Evolutionary conservation across 2,888 invertebrate genomes (phyloP).

Genomic region (Amaurobius ferox): DNA sequence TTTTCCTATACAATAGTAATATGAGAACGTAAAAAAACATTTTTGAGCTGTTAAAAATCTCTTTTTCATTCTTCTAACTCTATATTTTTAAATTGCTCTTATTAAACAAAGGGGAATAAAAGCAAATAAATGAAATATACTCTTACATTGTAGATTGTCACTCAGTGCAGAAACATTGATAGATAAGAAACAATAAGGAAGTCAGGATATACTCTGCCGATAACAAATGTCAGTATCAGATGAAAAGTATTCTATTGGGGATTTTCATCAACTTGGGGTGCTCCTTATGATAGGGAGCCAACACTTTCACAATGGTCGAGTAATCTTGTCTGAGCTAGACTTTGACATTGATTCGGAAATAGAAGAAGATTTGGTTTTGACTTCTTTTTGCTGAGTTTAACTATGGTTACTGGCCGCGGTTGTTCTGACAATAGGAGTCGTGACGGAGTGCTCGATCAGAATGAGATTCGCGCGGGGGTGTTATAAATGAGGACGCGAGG

Average conservation of each 20-base stretch:
- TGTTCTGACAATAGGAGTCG: neutral
- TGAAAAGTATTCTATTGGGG: conserved; percentile 20
- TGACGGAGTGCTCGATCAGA: neutral
- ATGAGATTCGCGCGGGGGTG: conserved; percentile 8
- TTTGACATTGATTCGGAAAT: conserved; percentile 16
- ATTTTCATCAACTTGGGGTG: conserved; percentile 5
- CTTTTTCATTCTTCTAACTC: too few species aligned
- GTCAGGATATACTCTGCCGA: neutral
- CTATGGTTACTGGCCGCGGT: neutral
- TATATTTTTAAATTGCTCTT: neutral
- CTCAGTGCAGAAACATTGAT: neutral
- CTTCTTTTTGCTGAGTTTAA: neutral
- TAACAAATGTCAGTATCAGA: conserved; percentile 22
- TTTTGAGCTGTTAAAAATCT: too few species aligned
- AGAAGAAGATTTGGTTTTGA: conserved; percentile 2
- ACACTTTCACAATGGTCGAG: conserved; percentile 16
- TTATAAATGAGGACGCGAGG: conserved; percentile 15
- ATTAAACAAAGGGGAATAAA: neutral
- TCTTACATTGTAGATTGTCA: neutral
- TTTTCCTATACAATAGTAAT: too few species aligned
- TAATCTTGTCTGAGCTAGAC: conserved; percentile 11
- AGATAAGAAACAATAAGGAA: conserved; percentile 38
- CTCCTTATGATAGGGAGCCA: conserved; percentile 2
- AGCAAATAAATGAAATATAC: neutral
- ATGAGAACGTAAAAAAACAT: too few species aligned